These are phyloP conservation scores for Phenganax marumi DNA, from an alignment of 92 coral and sea anemone species.

Conservation along the genomic window DNA sequence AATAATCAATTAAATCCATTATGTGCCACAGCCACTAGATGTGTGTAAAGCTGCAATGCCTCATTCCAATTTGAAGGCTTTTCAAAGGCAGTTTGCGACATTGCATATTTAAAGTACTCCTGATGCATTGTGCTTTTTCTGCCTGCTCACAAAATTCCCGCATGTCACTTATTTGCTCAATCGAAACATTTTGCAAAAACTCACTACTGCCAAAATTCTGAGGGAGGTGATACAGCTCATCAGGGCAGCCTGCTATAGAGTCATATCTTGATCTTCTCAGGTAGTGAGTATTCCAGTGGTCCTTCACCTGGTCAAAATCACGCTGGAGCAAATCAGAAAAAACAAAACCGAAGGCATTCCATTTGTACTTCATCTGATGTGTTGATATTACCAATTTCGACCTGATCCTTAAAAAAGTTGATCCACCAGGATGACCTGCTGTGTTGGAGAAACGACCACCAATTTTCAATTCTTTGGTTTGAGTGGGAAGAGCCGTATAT, in stretches of 20 bases:
- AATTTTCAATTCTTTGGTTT: slow-evolving; percentile 59
- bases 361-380: slow-evolving; percentile 50
- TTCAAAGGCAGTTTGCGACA: neutral
- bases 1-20: neutral
- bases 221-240: slow-evolving; percentile 64
- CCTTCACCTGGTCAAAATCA: slow-evolving; percentile 55
- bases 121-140: slow-evolving; percentile 25
- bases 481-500: slow-evolving; percentile 51
- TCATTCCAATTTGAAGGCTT: slow-evolving; percentile 16
- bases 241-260: slow-evolving; percentile 67
- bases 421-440: slow-evolving; percentile 56
- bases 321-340: slow-evolving; percentile 55
- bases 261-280: slow-evolving; percentile 58
- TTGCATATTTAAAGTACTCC: slow-evolving; percentile 34
- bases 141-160: slow-evolving; percentile 2
- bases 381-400: slow-evolving; percentile 41
- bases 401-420: slow-evolving; percentile 52
- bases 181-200: slow-evolving; percentile 12
- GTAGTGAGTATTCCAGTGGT: slow-evolving; percentile 72
- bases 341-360: slow-evolving; percentile 72
- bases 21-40: slow-evolving; percentile 15
- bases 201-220: neutral
- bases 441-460: slow-evolving; percentile 53
- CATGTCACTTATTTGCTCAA: slow-evolving; percentile 16
- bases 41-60: slow-evolving; percentile 11